phyloP scores from a whole-genome alignment of 2,113 vertebrate species.

The Malurus elegans region DNA sequence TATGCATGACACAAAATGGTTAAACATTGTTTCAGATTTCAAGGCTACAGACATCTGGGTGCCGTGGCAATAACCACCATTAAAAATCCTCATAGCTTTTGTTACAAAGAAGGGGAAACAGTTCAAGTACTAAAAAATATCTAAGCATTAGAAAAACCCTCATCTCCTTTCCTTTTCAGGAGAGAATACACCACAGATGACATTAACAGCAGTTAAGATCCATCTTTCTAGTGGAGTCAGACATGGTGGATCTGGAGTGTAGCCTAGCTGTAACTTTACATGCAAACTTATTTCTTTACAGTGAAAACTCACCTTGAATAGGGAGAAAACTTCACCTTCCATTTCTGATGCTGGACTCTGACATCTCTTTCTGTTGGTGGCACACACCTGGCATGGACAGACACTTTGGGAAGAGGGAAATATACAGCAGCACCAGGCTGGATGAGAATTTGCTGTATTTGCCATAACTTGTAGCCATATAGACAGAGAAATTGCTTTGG shows the following conservation, averaged over 20 bases:
- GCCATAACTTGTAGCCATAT: not conserved
- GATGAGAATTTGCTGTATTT: not conserved
- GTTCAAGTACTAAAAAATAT: not conserved
- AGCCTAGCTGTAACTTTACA: not conserved
- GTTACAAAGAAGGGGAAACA: not conserved
- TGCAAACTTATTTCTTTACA: not conserved
- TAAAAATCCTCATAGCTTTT: not conserved
- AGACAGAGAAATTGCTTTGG: not conserved
- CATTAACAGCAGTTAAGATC: not conserved
- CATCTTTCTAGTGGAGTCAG: not conserved
- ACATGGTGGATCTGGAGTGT: not conserved
- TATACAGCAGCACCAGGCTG: not conserved
- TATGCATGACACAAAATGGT: not conserved
- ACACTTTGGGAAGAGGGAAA: not conserved
- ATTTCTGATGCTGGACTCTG: not conserved
- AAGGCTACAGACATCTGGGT: not conserved
- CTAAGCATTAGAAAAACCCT: not conserved
- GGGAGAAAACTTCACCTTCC: not conserved
- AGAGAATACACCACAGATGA: not conserved
- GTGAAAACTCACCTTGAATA: accelerated
- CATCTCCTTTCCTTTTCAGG: not conserved
- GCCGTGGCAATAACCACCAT: not conserved
- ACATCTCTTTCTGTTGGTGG: not conserved
- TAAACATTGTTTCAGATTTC: not conserved
- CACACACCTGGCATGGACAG: not conserved